phyloP scores from a whole-genome alignment of 2,113 vertebrate genomes.

The Beaufortia kweichowensis region DNA sequence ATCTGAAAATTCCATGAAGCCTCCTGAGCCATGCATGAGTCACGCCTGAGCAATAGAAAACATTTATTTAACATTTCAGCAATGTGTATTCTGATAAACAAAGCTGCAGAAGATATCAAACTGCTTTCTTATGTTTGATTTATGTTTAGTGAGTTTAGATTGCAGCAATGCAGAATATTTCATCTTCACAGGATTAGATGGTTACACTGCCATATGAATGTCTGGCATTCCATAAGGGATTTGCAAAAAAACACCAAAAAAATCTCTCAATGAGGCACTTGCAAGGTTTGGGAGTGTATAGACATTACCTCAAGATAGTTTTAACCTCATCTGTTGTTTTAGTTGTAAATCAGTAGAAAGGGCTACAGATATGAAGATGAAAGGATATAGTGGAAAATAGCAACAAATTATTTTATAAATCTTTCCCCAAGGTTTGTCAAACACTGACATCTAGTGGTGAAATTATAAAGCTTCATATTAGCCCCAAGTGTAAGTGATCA shows the following conservation, averaged over 20 bases:
- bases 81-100: neutral
- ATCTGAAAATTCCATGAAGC: neutral
- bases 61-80: neutral
- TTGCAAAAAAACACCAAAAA: conserved; percentile 53
- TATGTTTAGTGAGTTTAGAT: no score
- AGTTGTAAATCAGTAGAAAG: neutral
- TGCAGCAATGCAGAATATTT: conserved; percentile 35
- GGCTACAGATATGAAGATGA: no score
- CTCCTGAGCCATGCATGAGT: neutral
- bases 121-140: no score
- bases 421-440: neutral
- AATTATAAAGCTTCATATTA: neutral
- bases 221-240: conserved; percentile 71
- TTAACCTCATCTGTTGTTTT: conserved; percentile 1
- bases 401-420: neutral
- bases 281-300: conserved; percentile 4
- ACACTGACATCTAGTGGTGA: conserved; percentile 34
- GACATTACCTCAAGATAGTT: neutral
- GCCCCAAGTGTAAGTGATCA: no score
- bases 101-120: neutral
- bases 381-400: no score
- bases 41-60: neutral
- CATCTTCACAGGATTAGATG: conserved; percentile 27
- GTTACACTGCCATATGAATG: conserved; percentile 53
- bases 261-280: neutral